Conservation (phyloP, 2,113 vertebrate genomes). For the Mesoclemmys tuberculata region DNA sequence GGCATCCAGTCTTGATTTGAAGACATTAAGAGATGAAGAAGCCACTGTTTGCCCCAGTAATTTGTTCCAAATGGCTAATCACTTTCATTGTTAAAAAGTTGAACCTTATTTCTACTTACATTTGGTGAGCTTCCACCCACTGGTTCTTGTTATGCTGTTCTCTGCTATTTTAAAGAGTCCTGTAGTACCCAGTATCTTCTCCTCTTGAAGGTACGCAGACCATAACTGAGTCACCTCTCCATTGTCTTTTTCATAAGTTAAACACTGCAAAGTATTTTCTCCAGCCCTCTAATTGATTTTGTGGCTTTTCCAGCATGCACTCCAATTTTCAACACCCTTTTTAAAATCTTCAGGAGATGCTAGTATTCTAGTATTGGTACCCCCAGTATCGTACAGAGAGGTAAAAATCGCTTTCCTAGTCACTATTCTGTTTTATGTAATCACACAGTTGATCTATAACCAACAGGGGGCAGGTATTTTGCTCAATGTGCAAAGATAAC, state of each 20-base stretch:
- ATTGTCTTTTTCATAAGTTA: neutral
- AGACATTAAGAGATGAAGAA: neutral
- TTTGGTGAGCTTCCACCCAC: neutral
- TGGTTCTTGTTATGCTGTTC: neutral
- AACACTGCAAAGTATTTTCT: neutral
- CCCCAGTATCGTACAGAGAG: neutral
- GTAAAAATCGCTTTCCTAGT: neutral
- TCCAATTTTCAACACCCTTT: neutral
- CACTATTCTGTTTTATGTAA: neutral
- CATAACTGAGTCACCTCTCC: neutral
- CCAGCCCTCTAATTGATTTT: neutral
- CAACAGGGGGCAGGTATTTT: neutral
- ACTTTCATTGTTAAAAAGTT: neutral
- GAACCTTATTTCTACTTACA: neutral
- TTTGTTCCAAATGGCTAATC: neutral
- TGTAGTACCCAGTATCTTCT: fast-evolving
- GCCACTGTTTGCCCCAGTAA: neutral
- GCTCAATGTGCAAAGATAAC: neutral
- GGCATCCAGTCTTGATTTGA: neutral
- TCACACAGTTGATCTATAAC: neutral
- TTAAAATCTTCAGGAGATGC: neutral
- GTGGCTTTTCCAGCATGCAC: neutral
- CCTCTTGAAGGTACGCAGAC: neutral
- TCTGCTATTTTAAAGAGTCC: neutral
- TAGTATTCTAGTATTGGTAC: neutral